A percentile compares a stretch with the other conserved stretches of the same genome.
phyloP scores from a whole-genome alignment of 2,113 vertebrate species.

The Xiphophorus maculatus region DNA sequence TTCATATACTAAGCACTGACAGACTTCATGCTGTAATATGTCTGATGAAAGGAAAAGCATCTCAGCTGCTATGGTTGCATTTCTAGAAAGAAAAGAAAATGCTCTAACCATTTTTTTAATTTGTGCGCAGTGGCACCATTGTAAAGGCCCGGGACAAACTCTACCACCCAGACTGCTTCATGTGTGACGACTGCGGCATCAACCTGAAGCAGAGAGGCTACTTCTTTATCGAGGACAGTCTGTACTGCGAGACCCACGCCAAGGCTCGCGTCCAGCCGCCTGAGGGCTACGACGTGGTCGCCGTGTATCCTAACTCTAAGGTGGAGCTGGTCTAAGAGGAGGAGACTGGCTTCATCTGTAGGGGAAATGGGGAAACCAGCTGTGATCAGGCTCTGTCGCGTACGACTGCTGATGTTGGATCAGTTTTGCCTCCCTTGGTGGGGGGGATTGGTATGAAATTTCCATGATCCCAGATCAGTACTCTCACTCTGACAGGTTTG shows the following conservation, averaged over 20 bases:
- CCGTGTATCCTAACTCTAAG: slow-evolving; percentile 97
- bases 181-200: slow-evolving; percentile 92
- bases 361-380: slow-evolving; percentile 29
- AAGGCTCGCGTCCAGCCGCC: slow-evolving; percentile 94
- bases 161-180: slow-evolving; percentile 96
- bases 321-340: slow-evolving; percentile 88
- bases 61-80: neutral
- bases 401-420: slow-evolving; percentile 43
- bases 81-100: neutral
- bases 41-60: neutral
- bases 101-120: neutral
- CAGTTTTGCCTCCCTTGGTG: slow-evolving; percentile 24
- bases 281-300: slow-evolving; percentile 98
- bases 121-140: slow-evolving; percentile 87
- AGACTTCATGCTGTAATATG: neutral
- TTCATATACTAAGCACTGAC: neutral
- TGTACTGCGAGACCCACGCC: slow-evolving; percentile 96
- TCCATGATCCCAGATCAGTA: slow-evolving; percentile 40
- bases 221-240: slow-evolving; percentile 96
- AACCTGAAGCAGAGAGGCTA: slow-evolving; percentile 96
- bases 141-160: slow-evolving; percentile 98
- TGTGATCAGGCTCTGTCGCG: slow-evolving; percentile 37
- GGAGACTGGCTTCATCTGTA: neutral
- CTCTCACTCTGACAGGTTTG: slow-evolving; percentile 27
- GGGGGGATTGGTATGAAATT: slow-evolving; percentile 12